A percentile compares a stretch with the other conserved stretches of the same genome.
These are phyloP conservation scores for human DNA, from an alignment of 2,113 vertebrate genomes.

Conservation along the genomic window GRCh38 chr7:77785501-77786000, in stretches of 20 bases:
- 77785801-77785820: not conserved
- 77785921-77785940: not conserved
- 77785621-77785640: too few relatives aligned
- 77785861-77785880: not conserved
- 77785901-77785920: not conserved
- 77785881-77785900: not conserved
- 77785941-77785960: not conserved
- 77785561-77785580: not conserved
- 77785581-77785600: not conserved
- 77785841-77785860: not conserved
- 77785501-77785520: not conserved
- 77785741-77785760: not conserved
- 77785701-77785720: not conserved
- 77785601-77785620: not conserved
- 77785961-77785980: not conserved
- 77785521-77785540: not conserved
- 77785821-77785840: not conserved
- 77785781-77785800: not conserved
- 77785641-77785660: not conserved
- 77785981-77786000: constrained; percentile 32
- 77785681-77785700: not conserved
- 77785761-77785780: not conserved
- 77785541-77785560: not conserved
- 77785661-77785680: not conserved
- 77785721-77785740: not conserved